Evolutionary conservation across 2,888 invertebrate species (phyloP), one percentile per base, ranked within the genome.

Genomic region (Urechis unicinctus): DNA sequence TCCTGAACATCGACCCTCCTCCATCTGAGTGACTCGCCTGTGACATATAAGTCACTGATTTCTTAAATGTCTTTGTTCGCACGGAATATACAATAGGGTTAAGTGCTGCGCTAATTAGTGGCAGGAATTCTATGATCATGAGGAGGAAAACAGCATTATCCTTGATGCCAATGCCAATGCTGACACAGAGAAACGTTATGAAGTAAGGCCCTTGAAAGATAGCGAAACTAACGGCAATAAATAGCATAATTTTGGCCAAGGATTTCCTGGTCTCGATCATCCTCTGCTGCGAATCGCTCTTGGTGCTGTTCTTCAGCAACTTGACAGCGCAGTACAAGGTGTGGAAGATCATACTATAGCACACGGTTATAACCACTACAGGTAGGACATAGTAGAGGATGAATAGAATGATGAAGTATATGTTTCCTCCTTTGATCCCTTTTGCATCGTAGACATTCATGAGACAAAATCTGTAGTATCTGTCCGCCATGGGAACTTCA

Each of bases 71-170:
- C 51, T 45, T 57, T 3, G 42, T 45, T 6, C 61, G 48, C 21
- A 52, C 45, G 6, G 48, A 56, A 28, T 58, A 62, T n/a, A 62
- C 55, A n/a, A 62, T 42, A 4, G 62, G 62, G 43, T 62, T 61
- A 42, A 61, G 43, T 3, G 57, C 31, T 3, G 62, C 30, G 46
- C 57, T 59, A 22, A 62, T 28, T 21, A 59, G 47, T 3, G 59
- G 47, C 2, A 61, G 48, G 17, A 59, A 54, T 30, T 61, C 61
- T 17, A 62, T 46, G 29, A 62, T 21, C 41, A 61, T 30, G 26
- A 59, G 45, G 4, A 53, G 48, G 28, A 61, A 61, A 25, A 61
- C 43, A 2, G 57, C 45, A 44, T 62, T 57, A 17, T 41, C 43
- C 13, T 21, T 21, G 25, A 62, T 47, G 4, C 42, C 47, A 36